A percentile compares a stretch with the other conserved stretches of the same genome.
These are phyloP conservation scores for Uria aalge DNA, from an alignment of 2,113 vertebrate genomes.

Conservation along the genomic window DNA sequence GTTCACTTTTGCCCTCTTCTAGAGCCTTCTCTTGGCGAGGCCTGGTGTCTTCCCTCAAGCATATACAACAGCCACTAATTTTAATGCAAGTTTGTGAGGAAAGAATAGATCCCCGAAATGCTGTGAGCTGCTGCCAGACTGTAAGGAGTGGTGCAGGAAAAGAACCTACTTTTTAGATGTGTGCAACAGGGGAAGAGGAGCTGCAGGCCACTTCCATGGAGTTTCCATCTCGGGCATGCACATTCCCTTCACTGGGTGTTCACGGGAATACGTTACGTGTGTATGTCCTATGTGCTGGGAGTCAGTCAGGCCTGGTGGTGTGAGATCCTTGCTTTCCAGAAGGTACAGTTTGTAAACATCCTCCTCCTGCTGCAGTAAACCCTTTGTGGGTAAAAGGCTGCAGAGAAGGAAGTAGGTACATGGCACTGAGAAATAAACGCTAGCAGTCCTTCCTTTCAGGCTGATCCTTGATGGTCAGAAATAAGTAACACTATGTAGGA, in stretches of 20 bases:
- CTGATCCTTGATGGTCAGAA: neutral
- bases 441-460: neutral
- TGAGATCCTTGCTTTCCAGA: neutral
- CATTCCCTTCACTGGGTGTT: neutral
- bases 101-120: neutral
- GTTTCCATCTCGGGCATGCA: neutral
- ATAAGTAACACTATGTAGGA: neutral
- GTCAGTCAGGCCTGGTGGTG: neutral
- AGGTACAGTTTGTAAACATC: neutral
- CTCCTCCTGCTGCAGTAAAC: neutral
- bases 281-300: neutral
- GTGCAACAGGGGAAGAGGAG: neutral
- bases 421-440: neutral
- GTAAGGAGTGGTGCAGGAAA: neutral
- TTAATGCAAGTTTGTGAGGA: neutral
- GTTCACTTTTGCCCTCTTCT: neutral
- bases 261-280: neutral
- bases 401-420: neutral
- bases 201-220: neutral
- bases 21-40: neutral
- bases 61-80: neutral
- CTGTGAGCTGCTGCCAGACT: neutral
- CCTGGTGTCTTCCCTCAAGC: neutral
- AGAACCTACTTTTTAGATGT: neutral
- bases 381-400: neutral